Evolutionary conservation across 1,140 invertebrate genomes (phyloP).

Genomic region (Drosophila sturtevanti): DNA sequence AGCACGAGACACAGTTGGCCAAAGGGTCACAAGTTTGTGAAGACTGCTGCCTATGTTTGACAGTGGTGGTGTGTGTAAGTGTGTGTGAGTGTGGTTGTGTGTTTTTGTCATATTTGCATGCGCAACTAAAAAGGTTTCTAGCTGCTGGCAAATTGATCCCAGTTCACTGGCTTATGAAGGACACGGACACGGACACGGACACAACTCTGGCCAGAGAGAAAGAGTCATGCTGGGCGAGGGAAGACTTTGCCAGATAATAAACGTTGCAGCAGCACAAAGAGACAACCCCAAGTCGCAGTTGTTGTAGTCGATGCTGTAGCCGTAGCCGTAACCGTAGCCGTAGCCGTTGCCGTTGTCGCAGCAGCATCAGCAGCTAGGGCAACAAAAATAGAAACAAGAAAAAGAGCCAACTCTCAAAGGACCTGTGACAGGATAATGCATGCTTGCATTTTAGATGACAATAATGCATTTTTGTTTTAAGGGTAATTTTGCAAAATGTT

Average conservation of each 20-base stretch:
- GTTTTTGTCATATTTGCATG: constrained; percentile 80
- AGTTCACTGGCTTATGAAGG: constrained; percentile 77
- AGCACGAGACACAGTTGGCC: constrained; percentile 73
- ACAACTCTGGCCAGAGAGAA: constrained; percentile 25
- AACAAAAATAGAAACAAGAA: constrained; percentile 36
- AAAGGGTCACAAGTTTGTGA: constrained; percentile 41
- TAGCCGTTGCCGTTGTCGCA: constrained; percentile 9
- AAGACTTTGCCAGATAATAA: constrained; percentile 56
- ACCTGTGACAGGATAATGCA: constrained; percentile 82
- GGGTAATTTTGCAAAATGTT: constrained; percentile 80
- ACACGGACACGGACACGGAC: constrained; percentile 57
- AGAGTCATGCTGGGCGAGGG: not conserved
- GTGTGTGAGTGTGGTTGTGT: constrained; percentile 24
- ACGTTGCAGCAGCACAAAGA: constrained; percentile 48
- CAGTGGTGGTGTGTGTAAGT: not conserved
- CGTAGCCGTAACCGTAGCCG: constrained; percentile 5
- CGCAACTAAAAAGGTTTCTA: constrained; percentile 76
- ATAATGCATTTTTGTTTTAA: constrained; percentile 82
- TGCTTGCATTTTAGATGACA: constrained; percentile 82
- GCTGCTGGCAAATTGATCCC: constrained; percentile 80
- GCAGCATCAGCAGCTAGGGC: constrained; percentile 31
- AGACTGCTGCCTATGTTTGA: constrained; percentile 1
- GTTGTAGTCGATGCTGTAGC: too few relatives aligned
- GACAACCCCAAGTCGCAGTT: constrained; percentile 23
- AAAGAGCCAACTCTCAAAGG: constrained; percentile 77